Conservation (phyloP, 2,797 vertebrate species). For the Botia almorhae region DNA sequence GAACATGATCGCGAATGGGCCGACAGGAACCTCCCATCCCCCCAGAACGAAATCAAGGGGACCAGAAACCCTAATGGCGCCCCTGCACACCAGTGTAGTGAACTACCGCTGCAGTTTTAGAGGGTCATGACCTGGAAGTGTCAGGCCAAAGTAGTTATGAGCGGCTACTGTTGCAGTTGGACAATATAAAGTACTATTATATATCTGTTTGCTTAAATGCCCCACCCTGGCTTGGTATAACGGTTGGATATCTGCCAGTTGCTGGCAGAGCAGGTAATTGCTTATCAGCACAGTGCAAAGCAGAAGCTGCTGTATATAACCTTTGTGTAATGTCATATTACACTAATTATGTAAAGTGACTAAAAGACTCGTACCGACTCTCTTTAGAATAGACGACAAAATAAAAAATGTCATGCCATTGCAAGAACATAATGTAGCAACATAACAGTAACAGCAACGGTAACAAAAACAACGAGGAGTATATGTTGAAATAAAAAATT, state of each 20-base stretch:
- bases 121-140: background rate
- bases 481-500: no score
- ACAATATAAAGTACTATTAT: background rate
- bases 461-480: no score
- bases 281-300: background rate
- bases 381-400: no score
- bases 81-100: background rate
- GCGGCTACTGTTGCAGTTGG: background rate
- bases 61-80: no score
- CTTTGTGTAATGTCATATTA: background rate
- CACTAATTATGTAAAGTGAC: no score
- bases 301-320: background rate
- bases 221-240: background rate
- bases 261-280: background rate
- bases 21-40: no score
- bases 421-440: no score
- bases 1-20: no score
- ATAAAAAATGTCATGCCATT: no score
- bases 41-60: no score
- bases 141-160: background rate
- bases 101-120: background rate
- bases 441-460: no score
- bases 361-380: no score
- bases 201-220: conserved; percentile 8
- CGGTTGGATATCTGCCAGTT: background rate